Evolutionary conservation across 1,140 invertebrate species (phyloP), one percentile per base, ranked within the genome.

Genomic region (Oryctes rhinoceros): DNA sequence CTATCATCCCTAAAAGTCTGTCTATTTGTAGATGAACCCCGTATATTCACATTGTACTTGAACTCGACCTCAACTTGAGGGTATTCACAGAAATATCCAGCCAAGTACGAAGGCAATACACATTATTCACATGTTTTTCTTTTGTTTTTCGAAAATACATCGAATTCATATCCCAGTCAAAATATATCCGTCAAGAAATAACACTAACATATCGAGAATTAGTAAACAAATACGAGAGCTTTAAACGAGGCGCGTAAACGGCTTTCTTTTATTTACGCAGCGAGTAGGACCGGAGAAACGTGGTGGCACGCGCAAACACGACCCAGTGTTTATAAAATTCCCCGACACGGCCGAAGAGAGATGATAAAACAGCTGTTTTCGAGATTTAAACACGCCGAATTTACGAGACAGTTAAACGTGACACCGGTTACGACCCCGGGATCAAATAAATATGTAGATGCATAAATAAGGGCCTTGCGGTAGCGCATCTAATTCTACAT

Each of bases 401-500:
- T 59, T 59, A 59, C 53, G 53, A 59, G 53, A 59, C 53, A 59
- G 53, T 59, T 59, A 59, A 59, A 59, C 53, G 53, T 59, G 53
- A 59, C 53, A 59, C 53, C 53, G 53, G 53, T 59, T 59, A 59
- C 53, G 53, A 59, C 53, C 53, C 53, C 53, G 53, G 53, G 53
- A 59, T 59, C 53, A 59, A 59, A 59, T 59, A 59, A 59, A 59
- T 59, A 59, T 59, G 53, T 59, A 59, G 53, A 59, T 18, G 53
- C 15, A 18, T 18, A 18, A 59, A 59, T 59, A 59, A 18, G 53
- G 15, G 53, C 53, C 13, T 44, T 44, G 39, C 39, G 39, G 39
- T 44, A 4, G 39, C 39, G 39, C 39, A 3, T 44, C 39, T 44
- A 44, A 44, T 44, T 44, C 39, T 44, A 5, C 39, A 44, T 44